Conservation (phyloP, 1,140 invertebrate genomes). For the Hestina assimilis region DNA sequence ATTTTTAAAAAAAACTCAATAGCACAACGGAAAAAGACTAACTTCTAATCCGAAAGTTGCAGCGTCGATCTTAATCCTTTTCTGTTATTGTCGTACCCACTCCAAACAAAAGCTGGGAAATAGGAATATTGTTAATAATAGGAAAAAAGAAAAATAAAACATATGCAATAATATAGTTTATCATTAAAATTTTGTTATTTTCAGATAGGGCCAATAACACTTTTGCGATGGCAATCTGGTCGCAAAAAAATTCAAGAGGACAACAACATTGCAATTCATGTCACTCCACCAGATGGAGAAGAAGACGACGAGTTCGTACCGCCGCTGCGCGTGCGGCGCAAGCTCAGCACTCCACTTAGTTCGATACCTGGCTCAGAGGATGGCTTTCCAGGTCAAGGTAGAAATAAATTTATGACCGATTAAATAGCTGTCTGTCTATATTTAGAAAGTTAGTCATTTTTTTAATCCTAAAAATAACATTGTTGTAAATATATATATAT, state of each 20-base stretch:
- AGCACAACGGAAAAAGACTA: no score
- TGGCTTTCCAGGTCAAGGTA: conserved; percentile 41
- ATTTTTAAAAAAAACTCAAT: no score
- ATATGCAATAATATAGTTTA: background rate
- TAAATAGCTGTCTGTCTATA: no score
- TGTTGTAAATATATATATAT: no score
- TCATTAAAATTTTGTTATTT: conserved; percentile 22
- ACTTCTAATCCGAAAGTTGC: no score
- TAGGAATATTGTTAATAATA: background rate
- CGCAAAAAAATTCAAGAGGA: conserved; percentile 38
- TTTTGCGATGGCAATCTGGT: conserved; percentile 48
- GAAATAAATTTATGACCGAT: conserved; percentile 4
- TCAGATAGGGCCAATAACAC: conserved; percentile 64
- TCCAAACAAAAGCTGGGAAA: no score
- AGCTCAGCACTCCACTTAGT: conserved; percentile 63
- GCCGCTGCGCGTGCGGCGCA: conserved; percentile 55
- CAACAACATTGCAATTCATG: conserved; percentile 69
- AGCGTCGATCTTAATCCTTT: no score
- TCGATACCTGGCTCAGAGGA: conserved; percentile 44
- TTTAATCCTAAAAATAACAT: no score
- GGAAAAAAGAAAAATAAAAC: background rate
- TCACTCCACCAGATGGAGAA: conserved; percentile 70
- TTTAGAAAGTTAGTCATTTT: no score
- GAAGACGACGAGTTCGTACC: conserved; percentile 67
- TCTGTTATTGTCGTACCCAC: no score